phyloP scores from a whole-genome alignment of 2,797 vertebrate genomes.

The Coregonus ussuriensis region DNA sequence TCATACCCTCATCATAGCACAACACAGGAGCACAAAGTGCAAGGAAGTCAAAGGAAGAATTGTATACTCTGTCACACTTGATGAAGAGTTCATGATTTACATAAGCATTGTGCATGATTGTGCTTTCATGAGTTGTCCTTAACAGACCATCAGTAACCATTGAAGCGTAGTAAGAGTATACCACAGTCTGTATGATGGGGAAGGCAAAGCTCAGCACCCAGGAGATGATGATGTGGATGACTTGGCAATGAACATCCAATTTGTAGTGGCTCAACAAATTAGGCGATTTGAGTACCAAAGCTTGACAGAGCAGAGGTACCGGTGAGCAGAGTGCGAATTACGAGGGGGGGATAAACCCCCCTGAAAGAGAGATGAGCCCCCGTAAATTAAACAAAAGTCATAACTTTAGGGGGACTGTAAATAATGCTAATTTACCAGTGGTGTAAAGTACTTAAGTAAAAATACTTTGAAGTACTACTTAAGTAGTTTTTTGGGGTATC shows the following conservation, averaged over 20 bases:
- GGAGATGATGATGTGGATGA: neutral
- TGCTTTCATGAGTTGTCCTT: neutral
- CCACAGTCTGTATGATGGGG: neutral
- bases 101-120: neutral
- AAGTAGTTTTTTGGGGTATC: too few species aligned
- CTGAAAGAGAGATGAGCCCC: too few species aligned
- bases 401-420: too few species aligned
- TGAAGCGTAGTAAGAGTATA: neutral
- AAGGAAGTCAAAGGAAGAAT: neutral
- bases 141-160: too few species aligned
- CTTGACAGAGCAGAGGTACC: neutral
- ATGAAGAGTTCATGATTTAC: neutral
- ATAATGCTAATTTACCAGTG: too few species aligned
- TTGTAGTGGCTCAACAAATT: neutral
- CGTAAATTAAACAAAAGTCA: too few species aligned
- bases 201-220: neutral
- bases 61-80: neutral
- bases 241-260: neutral
- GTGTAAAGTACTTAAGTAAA: too few species aligned
- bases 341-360: too few species aligned
- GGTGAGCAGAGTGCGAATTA: neutral
- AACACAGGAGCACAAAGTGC: neutral
- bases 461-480: too few species aligned
- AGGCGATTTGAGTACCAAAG: neutral
- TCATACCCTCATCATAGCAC: neutral